Conservation (phyloP, 2,888 invertebrate species). For the Elmis aenea region DNA sequence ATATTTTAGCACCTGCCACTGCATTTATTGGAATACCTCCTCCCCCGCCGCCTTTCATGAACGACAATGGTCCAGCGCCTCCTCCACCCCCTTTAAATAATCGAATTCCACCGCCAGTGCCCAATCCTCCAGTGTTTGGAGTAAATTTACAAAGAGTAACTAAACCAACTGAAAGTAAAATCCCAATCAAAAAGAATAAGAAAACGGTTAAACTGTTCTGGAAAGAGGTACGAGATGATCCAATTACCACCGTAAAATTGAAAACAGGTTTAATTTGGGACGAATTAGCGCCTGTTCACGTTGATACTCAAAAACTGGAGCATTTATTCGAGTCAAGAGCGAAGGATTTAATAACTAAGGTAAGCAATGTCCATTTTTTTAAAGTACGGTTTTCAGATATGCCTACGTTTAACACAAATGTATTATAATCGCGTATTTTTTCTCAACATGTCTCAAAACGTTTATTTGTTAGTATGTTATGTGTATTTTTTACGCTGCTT, state of each 20-base stretch:
- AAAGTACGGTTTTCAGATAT: too few relatives aligned
- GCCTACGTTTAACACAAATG: too few relatives aligned
- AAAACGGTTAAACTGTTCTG: conserved; percentile 98
- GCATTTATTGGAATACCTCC: conserved; percentile 67
- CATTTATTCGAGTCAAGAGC: conserved; percentile 95
- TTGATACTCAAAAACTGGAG: conserved; percentile 91
- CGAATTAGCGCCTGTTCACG: conserved; percentile 73
- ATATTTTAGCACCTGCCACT: conserved; percentile 64
- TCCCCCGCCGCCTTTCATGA: conserved; percentile 69
- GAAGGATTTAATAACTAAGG: conserved; percentile 93
- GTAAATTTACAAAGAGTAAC: conserved; percentile 34
- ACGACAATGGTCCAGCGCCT: conserved; percentile 40
- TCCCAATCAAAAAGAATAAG: conserved; percentile 75
- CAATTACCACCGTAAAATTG: conserved; percentile 55
- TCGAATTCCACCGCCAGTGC: conserved; percentile 48
- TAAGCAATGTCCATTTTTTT: conserved; percentile 47
- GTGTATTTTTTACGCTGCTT: too few relatives aligned
- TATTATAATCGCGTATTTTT: too few relatives aligned
- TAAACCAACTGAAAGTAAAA: conserved; percentile 43
- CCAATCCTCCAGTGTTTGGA: conserved; percentile 50
- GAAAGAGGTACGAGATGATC: conserved; percentile 87
- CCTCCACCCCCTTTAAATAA: conserved; percentile 52
- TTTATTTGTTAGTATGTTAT: too few relatives aligned
- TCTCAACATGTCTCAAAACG: too few relatives aligned
- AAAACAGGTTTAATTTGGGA: conserved; percentile 81